These are phyloP conservation scores for Hepsetus odoe DNA, from an alignment of 2,113 vertebrate genomes.

Conservation along the genomic window DNA sequence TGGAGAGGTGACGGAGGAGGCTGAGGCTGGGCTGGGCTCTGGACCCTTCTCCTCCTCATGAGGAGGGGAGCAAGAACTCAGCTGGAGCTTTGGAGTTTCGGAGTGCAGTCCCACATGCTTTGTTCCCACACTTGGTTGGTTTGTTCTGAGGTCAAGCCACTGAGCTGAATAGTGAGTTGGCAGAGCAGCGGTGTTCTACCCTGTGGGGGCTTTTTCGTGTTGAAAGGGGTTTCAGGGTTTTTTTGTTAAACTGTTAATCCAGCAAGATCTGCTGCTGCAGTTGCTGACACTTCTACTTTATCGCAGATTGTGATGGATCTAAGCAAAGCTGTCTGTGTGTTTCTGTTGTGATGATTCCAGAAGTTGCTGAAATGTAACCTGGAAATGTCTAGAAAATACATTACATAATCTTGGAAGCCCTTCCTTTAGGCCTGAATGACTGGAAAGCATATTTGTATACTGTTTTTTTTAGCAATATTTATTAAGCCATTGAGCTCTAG, in stretches of 20 bases:
- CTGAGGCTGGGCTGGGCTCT: not conserved
- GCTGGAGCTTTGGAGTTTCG: constrained; percentile 19
- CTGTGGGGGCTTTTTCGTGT: constrained; percentile 10
- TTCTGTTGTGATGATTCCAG: not conserved
- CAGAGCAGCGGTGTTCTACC: constrained; percentile 8
- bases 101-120: constrained; percentile 27
- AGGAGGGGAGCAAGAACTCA: constrained; percentile 15
- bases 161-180: constrained; percentile 39
- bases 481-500: not conserved
- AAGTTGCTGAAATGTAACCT: not conserved
- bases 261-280: not conserved
- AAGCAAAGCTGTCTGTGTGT: constrained; percentile 1
- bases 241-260: constrained; percentile 2
- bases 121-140: constrained; percentile 44
- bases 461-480: not conserved
- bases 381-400: constrained; percentile 2
- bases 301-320: not conserved
- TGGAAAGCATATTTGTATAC: not conserved
- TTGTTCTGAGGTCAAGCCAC: constrained; percentile 41
- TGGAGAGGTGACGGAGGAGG: not conserved
- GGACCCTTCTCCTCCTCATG: constrained; percentile 31
- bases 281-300: not conserved
- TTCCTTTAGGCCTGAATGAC: not conserved
- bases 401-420: not conserved
- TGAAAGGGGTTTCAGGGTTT: not conserved